Percentiles rank a stretch among this genome's conserved stretches.
Conservation (phyloP, 2,888 invertebrate genomes). For the Tachina fera region DNA sequence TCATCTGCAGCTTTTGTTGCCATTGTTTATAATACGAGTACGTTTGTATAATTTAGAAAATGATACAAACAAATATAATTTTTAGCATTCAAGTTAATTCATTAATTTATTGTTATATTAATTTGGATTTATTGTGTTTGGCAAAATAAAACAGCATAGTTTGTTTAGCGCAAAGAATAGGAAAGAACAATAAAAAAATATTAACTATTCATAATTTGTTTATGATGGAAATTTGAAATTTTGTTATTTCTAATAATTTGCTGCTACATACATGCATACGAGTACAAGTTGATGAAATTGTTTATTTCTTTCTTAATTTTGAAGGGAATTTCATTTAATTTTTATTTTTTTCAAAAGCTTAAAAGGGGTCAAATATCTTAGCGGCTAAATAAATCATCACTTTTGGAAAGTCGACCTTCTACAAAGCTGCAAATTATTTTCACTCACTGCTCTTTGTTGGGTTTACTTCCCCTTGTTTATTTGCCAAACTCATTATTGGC, state of each 20-base stretch:
- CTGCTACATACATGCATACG: neutral
- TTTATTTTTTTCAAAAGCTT: neutral
- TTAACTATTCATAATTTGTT: neutral
- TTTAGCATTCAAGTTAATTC: conserved; percentile 17
- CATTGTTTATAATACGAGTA: conserved; percentile 26
- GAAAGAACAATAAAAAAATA: neutral
- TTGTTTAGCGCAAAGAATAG: neutral
- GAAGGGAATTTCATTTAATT: neutral
- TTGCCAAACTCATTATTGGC: neutral
- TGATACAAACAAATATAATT: neutral
- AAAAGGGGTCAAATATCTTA: neutral
- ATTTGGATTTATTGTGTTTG: conserved; percentile 42
- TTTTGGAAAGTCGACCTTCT: neutral
- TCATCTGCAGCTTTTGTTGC: conserved; percentile 11
- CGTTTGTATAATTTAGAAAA: conserved; percentile 1
- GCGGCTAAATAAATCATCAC: neutral
- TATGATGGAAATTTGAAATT: conserved; percentile 10
- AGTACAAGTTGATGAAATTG: neutral
- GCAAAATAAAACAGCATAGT: neutral
- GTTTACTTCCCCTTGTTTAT: neutral
- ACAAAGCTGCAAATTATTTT: neutral
- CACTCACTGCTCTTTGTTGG: neutral
- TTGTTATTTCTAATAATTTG: conserved; percentile 2
- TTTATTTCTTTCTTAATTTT: conserved; percentile 1
- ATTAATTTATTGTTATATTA: conserved; percentile 46